phyloP scores from a whole-genome alignment of 1,140 invertebrate genomes.

The Bombus ignitus region DNA sequence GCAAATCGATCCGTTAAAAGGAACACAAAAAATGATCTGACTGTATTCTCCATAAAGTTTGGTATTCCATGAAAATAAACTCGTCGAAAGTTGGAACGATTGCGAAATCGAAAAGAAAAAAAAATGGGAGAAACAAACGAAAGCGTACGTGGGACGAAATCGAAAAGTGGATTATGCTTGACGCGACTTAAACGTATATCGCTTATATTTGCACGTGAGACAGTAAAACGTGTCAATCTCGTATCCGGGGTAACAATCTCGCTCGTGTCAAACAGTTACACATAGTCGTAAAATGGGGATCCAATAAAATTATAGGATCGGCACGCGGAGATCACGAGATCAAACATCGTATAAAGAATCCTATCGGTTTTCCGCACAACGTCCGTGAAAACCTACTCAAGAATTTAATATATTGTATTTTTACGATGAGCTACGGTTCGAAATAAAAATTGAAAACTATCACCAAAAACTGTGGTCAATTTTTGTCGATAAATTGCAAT shows the following conservation, averaged over 20 bases:
- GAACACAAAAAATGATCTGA: not conserved
- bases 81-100: not conserved
- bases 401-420: conserved; percentile 5
- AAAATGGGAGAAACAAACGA: not conserved
- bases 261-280: conserved; percentile 49
- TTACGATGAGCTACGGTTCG: not conserved
- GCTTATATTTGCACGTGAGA: conserved; percentile 54
- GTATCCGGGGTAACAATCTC: conserved; percentile 64
- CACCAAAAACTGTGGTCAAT: not conserved
- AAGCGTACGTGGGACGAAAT: no score
- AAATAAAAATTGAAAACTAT: not conserved
- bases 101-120: not conserved
- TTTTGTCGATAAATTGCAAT: no score
- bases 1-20: no score
- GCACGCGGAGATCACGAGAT: conserved; percentile 43
- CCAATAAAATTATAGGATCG: conserved; percentile 62
- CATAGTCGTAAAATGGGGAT: conserved; percentile 51
- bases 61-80: not conserved
- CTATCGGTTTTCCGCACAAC: conserved; percentile 24
- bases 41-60: not conserved
- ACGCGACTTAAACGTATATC: conserved; percentile 40
- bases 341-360: conserved; percentile 43
- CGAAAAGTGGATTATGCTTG: conserved; percentile 30
- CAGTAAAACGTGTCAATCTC: conserved; percentile 63
- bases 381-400: not conserved